phyloP scores from a whole-genome alignment of 2,797 vertebrate genomes.

The Pelochelys cantorii region DNA sequence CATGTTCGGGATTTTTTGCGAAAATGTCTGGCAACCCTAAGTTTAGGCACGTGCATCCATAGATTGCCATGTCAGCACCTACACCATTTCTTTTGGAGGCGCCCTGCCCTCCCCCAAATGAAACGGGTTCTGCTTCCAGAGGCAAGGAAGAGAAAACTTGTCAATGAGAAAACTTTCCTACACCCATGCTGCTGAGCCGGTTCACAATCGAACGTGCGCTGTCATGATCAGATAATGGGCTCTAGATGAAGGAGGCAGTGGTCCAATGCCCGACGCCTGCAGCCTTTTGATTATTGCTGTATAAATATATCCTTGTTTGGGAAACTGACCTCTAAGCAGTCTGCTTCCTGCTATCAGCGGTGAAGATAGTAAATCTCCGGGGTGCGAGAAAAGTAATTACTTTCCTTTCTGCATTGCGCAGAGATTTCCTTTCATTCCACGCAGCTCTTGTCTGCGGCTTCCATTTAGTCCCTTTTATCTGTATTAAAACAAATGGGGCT shows the following conservation, averaged over 20 bases:
- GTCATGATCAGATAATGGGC: constrained; percentile 10
- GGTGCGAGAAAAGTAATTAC: constrained; percentile 60
- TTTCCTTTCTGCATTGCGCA: constrained; percentile 47
- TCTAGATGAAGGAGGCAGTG: constrained; percentile 26
- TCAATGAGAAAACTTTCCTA: not conserved
- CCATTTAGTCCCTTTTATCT: constrained; percentile 66
- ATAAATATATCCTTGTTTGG: constrained; percentile 43
- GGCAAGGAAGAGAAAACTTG: not conserved
- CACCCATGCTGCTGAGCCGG: not conserved
- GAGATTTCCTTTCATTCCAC: constrained; percentile 53
- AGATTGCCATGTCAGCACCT: not conserved
- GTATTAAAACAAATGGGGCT: constrained; percentile 24
- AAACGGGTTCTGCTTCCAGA: not conserved
- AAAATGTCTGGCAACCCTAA: no score
- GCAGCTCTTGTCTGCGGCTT: constrained; percentile 44
- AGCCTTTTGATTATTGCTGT: constrained; percentile 3
- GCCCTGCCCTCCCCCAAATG: not conserved
- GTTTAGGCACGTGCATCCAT: rapidly evolving
- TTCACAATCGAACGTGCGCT: not conserved
- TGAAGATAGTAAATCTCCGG: constrained; percentile 52
- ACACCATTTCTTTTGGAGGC: not conserved
- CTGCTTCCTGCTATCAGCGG: constrained; percentile 40
- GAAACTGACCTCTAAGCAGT: constrained; percentile 61
- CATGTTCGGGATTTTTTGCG: no score
- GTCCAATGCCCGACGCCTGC: not conserved